Percentiles rank a stretch among this genome's conserved stretches.
These are phyloP conservation scores for Acanthosoma haemorrhoidale DNA, from an alignment of 2,888 invertebrate genomes.

Conservation along the genomic window DNA sequence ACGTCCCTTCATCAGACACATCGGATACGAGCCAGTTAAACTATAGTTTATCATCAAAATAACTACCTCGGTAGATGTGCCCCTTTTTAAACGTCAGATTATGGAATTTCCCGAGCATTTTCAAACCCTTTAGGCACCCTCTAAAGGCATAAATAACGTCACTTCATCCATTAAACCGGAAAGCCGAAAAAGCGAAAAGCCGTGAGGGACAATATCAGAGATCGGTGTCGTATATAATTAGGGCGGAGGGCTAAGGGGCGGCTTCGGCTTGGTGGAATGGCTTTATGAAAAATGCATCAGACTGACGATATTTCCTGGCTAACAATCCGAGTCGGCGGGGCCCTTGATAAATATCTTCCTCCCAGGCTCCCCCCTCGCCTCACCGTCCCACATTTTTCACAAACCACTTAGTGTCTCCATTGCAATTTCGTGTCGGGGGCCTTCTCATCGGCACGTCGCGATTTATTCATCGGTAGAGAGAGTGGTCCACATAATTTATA, in stretches of 20 bases:
- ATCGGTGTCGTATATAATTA: conserved; percentile 23
- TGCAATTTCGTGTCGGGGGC: background rate
- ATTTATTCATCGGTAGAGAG: too few species aligned
- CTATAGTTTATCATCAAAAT: too few species aligned
- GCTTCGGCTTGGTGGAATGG: background rate
- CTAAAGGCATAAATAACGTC: too few species aligned
- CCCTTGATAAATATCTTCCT: background rate
- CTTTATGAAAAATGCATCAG: conserved; percentile 27
- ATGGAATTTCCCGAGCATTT: too few species aligned
- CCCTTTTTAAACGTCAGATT: too few species aligned
- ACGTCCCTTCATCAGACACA: too few species aligned
- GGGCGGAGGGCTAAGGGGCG: background rate
- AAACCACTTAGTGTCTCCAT: conserved; percentile 5
- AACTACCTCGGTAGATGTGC: too few species aligned
- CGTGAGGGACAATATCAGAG: background rate
- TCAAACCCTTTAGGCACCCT: too few species aligned
- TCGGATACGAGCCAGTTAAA: too few species aligned
- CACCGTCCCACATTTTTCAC: background rate
- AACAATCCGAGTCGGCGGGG: conserved; percentile 11
- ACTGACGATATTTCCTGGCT: conserved; percentile 15
- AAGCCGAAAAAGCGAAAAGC: background rate
- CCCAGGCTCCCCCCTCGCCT: background rate
- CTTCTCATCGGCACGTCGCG: too few species aligned
- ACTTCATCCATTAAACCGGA: too few species aligned
- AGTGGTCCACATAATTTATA: background rate